Evolutionary conservation across 1,140 invertebrate genomes (phyloP), one percentile per base, ranked within the genome.

Genomic region (Pachypeltis micranthus): DNA sequence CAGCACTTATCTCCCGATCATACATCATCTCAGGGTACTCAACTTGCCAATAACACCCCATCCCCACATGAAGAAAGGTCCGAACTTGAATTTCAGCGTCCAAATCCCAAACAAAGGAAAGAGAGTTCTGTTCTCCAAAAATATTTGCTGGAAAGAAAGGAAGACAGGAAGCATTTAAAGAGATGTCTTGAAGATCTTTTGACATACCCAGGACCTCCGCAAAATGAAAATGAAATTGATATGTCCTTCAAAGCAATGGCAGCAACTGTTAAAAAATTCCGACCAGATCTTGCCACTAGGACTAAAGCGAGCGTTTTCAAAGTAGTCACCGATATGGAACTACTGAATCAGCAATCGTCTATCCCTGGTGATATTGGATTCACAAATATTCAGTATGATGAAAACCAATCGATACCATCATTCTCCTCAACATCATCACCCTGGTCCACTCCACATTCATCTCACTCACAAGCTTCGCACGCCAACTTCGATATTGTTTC

Each of bases 151-250:
- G 47, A 51, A 21, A 51, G 47, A 51, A 21, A 14, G 47, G 47
- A 51, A 51, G 47, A 51, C 47, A 51, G 47, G 19, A 21, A 10
- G 7, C 7, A 51, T 51, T 51, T 51, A 51, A 51, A 51, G 19
- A 7, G 47, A 21, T 51, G 47, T 51, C 47, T 51, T 3, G 47
- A 51, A 4, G 19, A 21, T 4, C 19, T 51, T 51, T 10, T 51
- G 47, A 21, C 7, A 21, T 21, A 14, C 7, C 47, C 10, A 51
- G 7, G 7, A 51, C 47, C 47, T 51, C 47, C 7, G 23, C 12
- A 51, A 51, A 51, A 51, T 51, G 7, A 51, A 51, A 51, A 51
- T 51, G 47, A 51, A 4, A 51, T 51, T 51, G 47, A 51, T 51
- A 10, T 51, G 10, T 51, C 23, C 19, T 51, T 51, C 47, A 51